These are phyloP conservation scores for Agrypnus murinus DNA, from an alignment of 2,888 invertebrate genomes.

Conservation along the genomic window DNA sequence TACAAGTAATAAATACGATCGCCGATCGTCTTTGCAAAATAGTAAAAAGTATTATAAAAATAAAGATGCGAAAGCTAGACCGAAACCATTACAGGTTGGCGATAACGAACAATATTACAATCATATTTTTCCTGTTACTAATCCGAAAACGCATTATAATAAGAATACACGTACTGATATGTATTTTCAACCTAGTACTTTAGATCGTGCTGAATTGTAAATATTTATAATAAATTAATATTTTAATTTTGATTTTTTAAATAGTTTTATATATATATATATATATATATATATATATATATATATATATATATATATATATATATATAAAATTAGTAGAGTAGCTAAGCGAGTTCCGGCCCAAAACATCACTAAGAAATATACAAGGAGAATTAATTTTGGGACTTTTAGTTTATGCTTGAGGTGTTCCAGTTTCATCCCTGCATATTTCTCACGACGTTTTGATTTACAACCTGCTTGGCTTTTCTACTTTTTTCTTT, in stretches of 20 bases:
- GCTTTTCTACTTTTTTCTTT: neutral
- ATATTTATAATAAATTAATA: conserved; percentile 54
- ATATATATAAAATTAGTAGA: too few relatives aligned
- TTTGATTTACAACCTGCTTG: too few relatives aligned
- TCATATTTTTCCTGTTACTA: conserved; percentile 74
- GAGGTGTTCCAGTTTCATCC: too few relatives aligned
- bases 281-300: too few relatives aligned
- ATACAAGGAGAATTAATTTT: too few relatives aligned
- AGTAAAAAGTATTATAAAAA: conserved; percentile 62
- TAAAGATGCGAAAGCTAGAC: conserved; percentile 70
- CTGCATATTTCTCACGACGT: too few relatives aligned
- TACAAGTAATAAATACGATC: conserved; percentile 58
- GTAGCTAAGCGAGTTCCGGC: too few relatives aligned
- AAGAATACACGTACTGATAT: conserved; percentile 61
- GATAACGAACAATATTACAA: conserved; percentile 77
- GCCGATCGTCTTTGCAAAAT: conserved; percentile 56
- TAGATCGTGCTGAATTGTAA: conserved; percentile 70
- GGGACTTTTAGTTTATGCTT: too few relatives aligned
- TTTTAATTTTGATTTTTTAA: too few relatives aligned
- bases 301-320: too few relatives aligned
- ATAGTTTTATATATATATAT: too few relatives aligned
- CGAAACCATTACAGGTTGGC: conserved; percentile 74
- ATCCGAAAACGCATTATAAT: conserved; percentile 57
- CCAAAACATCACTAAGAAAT: too few relatives aligned
- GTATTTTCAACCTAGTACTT: conserved; percentile 67